Evolutionary conservation across 2,113 vertebrate species (phyloP), one percentile per base, ranked within the genome.

Genomic region (Myrmecobius fasciatus): DNA sequence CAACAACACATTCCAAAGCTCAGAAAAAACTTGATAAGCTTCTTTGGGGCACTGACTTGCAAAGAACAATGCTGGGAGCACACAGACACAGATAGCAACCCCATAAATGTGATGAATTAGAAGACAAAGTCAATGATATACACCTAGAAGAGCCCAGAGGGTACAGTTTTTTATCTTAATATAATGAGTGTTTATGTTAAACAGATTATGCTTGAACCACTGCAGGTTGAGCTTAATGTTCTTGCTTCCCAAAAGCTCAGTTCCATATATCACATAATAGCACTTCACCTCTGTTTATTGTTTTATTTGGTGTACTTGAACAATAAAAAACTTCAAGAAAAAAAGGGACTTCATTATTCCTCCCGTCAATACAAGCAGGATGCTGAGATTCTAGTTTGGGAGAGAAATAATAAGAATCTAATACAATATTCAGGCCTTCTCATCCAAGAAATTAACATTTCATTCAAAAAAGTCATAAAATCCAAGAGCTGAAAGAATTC

Each of bases 151-250:
- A 91, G 11, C 6, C 0, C 0, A 1, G 2, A 0, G 2, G 2
- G 31, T 94, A 31, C 11, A 94, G 14, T 91, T 93, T 89, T 8
- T 43, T 89, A 60, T 90, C 25, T 9, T 31, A 90, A 88, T 95
- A 88, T 54, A 96, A 54, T 60, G 83, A 95, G 20, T 95, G 28
- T 94, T 93, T 83, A 88, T 94, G 53, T n/a, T 92, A 96, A 95
- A 90, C 17, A 47, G 52, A 93, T 94, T 93, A 52, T 93, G 9
- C 22, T 92, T n/a, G 83, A 53, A 94, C 8, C 52, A 67, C 46
- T 46, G 8, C 43, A 95, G 10, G 9, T 91, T 93, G 54, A 47
- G 11, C 51, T 94, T 96, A 92, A 53, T 67, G 11, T 56, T 90
- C 90, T 28, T 67, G 25, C 31, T 52, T 96, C 91, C 89, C 83